Evolutionary conservation across 2,888 invertebrate genomes (phyloP).

Genomic region (Willowsia nigromaculata): DNA sequence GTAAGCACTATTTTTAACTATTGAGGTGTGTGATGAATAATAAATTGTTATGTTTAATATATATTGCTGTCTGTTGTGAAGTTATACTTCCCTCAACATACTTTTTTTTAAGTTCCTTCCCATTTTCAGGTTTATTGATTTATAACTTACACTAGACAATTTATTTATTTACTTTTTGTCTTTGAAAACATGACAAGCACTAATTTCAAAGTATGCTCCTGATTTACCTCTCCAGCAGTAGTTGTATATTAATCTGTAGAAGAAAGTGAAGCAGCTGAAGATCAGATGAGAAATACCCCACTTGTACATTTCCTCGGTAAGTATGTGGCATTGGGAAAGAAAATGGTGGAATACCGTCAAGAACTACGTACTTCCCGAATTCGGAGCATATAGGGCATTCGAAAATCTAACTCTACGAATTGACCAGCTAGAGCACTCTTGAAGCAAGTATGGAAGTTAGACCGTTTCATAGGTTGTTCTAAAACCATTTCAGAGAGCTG

Average conservation of each 20-base stretch:
- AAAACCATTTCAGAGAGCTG: neutral
- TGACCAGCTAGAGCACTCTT: constrained; percentile 51
- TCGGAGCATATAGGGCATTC: neutral
- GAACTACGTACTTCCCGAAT: neutral
- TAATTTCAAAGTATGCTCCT: neutral
- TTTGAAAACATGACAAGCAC: neutral
- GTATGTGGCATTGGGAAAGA: neutral
- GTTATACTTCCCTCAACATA: no score
- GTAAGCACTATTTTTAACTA: neutral
- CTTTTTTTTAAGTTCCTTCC: no score
- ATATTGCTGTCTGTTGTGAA: neutral
- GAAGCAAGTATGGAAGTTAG: neutral
- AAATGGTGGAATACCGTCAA: constrained; percentile 28
- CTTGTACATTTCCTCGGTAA: neutral
- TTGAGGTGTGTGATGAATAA: neutral
- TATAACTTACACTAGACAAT: neutral
- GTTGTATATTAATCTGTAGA: constrained; percentile 3
- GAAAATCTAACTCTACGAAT: constrained; percentile 28
- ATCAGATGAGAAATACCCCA: constrained; percentile 55
- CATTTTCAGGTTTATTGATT: no score
- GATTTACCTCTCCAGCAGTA: neutral
- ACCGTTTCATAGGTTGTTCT: neutral
- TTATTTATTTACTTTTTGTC: neutral
- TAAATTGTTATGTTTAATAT: neutral
- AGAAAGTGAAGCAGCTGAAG: constrained; percentile 63